Percentiles rank a stretch among this genome's conserved stretches.
These are phyloP conservation scores for Gasterosteus aculeatus DNA, from an alignment of 2,113 vertebrate species.

Conservation along the genomic window DNA sequence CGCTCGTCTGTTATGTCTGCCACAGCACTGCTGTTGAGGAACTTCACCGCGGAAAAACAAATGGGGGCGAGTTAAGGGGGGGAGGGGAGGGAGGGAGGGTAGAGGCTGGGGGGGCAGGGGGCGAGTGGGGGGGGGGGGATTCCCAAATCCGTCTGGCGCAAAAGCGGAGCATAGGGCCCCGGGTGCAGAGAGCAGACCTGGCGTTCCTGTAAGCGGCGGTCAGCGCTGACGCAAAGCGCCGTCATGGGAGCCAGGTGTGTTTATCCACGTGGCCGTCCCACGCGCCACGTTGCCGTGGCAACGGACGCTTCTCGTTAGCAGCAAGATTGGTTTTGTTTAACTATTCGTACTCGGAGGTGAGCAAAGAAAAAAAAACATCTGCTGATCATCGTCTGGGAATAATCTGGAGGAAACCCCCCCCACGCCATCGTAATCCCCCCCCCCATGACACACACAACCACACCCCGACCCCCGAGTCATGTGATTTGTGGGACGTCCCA, in stretches of 20 bases:
- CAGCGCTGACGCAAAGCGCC: conserved; percentile 22
- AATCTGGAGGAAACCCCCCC: conserved; percentile 67
- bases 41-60: conserved; percentile 46
- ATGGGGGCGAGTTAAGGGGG: conserved; percentile 34
- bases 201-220: conserved; percentile 48
- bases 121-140: conserved; percentile 53
- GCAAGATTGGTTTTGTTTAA: not conserved
- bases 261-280: conserved; percentile 39
- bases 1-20: conserved; percentile 71
- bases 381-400: conserved; percentile 48
- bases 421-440: conserved; percentile 6
- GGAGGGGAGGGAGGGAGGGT: not conserved
- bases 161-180: not conserved
- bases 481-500: conserved; percentile 48
- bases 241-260: conserved; percentile 56
- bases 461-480: conserved; percentile 17
- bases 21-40: conserved; percentile 47
- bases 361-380: not conserved
- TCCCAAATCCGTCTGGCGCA: conserved; percentile 39
- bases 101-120: conserved; percentile 4
- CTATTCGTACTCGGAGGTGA: conserved; percentile 18
- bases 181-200: conserved; percentile 1
- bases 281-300: not conserved
- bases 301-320: conserved; percentile 47
- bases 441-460: not conserved